A percentile compares a stretch with the other conserved stretches of the same genome.
These are phyloP conservation scores for Drosophila paranaensis DNA, from an alignment of 2,888 invertebrate genomes.

Conservation along the genomic window DNA sequence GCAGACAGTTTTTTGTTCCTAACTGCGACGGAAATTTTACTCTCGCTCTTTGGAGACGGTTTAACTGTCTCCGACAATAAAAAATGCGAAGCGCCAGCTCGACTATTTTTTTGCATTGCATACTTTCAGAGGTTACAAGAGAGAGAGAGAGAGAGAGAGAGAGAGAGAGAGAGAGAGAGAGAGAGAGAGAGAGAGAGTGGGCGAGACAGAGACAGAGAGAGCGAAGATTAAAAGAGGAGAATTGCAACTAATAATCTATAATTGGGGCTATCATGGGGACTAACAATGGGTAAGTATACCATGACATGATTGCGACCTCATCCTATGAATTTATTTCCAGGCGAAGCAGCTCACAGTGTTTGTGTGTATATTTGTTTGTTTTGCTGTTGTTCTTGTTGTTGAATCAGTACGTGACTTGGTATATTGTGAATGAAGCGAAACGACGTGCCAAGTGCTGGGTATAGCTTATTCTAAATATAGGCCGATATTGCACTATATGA, in stretches of 20 bases:
- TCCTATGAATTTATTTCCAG: slow-evolving; percentile 4
- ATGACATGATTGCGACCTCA: neutral
- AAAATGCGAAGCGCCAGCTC: slow-evolving; percentile 10
- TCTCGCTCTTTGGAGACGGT: slow-evolving; percentile 10
- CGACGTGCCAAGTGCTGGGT: slow-evolving; percentile 7
- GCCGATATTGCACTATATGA: neutral
- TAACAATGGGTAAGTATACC: slow-evolving; percentile 6
- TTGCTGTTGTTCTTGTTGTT: slow-evolving; percentile 1
- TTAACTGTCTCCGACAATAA: slow-evolving; percentile 7
- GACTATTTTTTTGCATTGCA: slow-evolving; percentile 22
- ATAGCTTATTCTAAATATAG: slow-evolving; percentile 5
- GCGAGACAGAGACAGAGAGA: neutral
- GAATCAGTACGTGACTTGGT: slow-evolving; percentile 34
- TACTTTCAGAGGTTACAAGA: slow-evolving; percentile 27
- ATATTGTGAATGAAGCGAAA: slow-evolving; percentile 15
- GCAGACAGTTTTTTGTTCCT: neutral
- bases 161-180: neutral
- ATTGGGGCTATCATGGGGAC: slow-evolving; percentile 16
- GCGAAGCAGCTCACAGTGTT: neutral
- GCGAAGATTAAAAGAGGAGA: neutral
- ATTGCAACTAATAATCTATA: slow-evolving; percentile 8
- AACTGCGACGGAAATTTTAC: slow-evolving; percentile 10
- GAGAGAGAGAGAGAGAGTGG: too few relatives aligned
- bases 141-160: neutral
- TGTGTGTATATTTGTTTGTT: neutral